Evolutionary conservation across 2,113 vertebrate genomes (phyloP).

Genomic region (Benitochromis conjunctus): DNA sequence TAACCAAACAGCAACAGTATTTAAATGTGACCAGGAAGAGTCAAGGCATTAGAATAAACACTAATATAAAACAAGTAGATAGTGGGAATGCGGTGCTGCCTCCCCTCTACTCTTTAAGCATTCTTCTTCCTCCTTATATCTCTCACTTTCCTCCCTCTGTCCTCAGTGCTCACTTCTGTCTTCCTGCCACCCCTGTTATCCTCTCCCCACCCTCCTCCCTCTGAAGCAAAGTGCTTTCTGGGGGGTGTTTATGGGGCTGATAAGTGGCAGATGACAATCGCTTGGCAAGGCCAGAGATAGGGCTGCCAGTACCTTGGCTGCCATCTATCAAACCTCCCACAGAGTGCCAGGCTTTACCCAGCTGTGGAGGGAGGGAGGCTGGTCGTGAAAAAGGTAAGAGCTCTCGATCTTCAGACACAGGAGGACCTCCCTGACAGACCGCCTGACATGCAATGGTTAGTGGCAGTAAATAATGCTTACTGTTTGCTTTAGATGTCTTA

Average conservation of each 20-base stretch:
- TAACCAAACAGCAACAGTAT: background rate
- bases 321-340: slow-evolving; percentile 31
- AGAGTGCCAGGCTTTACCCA: background rate
- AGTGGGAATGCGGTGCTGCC: background rate
- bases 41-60: background rate
- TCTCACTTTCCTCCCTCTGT: background rate
- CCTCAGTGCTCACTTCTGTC: background rate
- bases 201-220: background rate
- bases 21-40: background rate
- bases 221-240: background rate
- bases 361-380: background rate
- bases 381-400: background rate
- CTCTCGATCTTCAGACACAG: background rate
- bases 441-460: background rate
- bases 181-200: background rate
- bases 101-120: background rate
- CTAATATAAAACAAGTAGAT: background rate
- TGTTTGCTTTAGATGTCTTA: background rate
- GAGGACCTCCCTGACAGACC: background rate
- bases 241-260: slow-evolving; percentile 21
- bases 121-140: background rate
- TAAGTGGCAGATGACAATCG: slow-evolving; percentile 47
- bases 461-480: background rate
- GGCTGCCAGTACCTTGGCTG: slow-evolving; percentile 11
- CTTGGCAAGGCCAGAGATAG: slow-evolving; percentile 25